Conservation (phyloP, 1,140 invertebrate genomes). For the Heliconius hermathena region DNA sequence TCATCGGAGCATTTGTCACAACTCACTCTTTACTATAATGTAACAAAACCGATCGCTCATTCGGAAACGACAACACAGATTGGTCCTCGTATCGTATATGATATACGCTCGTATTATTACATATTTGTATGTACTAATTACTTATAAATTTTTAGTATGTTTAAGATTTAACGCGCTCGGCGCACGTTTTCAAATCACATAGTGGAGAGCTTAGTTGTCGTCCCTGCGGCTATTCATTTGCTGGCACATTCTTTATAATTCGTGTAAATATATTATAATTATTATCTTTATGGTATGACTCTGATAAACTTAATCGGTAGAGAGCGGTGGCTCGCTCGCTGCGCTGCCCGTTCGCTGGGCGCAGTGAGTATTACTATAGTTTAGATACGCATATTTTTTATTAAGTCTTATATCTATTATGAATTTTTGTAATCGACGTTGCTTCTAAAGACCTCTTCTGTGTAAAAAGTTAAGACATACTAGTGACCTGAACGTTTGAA, state of each 20-base stretch:
- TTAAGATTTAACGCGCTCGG: conserved; percentile 70
- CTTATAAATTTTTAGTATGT: conserved; percentile 77
- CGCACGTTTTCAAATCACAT: conserved; percentile 79
- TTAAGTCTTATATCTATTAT: conserved; percentile 77
- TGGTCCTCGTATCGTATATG: conserved; percentile 50
- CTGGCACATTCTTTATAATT: conserved; percentile 77
- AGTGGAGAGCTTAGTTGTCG: conserved; percentile 80
- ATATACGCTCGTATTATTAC: conserved; percentile 68
- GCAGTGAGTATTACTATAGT: conserved; percentile 69
- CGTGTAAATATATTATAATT: conserved; percentile 81
- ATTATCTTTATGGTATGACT: conserved; percentile 78
- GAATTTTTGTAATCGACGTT: conserved; percentile 81
- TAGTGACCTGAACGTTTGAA: conserved; percentile 81
- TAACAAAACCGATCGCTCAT: no score
- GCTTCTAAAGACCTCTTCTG: conserved; percentile 79
- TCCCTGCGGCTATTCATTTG: conserved; percentile 77
- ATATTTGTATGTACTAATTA: conserved; percentile 72
- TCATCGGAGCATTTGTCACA: not conserved
- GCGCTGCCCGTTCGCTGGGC: conserved; percentile 29
- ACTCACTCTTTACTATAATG: not conserved
- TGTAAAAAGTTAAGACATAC: conserved; percentile 81
- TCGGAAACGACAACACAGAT: conserved; percentile 22
- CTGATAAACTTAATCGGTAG: conserved; percentile 57
- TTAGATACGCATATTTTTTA: conserved; percentile 80
- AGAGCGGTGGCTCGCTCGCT: conserved; percentile 37